Evolutionary conservation across 2,113 vertebrate species (phyloP).

Genomic region (Cranoglanis bouderius): DNA sequence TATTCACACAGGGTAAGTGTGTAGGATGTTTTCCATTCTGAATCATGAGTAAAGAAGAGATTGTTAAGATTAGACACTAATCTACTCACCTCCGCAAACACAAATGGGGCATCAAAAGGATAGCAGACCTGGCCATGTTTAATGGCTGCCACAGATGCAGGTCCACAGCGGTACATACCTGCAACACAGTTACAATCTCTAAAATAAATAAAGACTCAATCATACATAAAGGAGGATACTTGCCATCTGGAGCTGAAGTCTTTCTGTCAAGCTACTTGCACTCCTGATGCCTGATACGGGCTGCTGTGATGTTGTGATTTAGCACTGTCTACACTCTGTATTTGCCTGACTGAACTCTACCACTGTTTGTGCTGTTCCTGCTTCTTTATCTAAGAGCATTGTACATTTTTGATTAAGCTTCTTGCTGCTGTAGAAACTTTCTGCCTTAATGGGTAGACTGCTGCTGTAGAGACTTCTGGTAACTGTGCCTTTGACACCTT

Average conservation of each 20-base stretch:
- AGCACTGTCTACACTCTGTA: background rate
- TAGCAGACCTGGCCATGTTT: conserved; percentile 92
- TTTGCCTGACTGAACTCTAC: background rate
- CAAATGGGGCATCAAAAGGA: conserved; percentile 88
- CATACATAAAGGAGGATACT: background rate
- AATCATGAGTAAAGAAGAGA: background rate
- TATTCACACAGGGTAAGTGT: background rate
- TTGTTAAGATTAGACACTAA: background rate
- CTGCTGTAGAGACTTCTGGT: background rate
- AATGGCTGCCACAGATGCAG: conserved; percentile 89
- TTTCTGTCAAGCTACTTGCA: background rate
- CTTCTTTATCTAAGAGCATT: background rate
- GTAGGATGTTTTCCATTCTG: background rate
- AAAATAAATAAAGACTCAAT: background rate
- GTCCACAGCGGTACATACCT: conserved; percentile 97
- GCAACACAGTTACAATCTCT: conserved; percentile 28
- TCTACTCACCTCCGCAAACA: conserved; percentile 87
- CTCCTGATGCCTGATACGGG: background rate
- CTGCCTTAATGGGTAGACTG: background rate
- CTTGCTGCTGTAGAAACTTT: background rate
- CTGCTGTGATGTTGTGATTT: background rate
- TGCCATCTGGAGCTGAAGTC: no score
- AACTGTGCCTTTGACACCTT: background rate
- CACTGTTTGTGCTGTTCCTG: background rate
- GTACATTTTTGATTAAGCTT: background rate